phyloP scores from a whole-genome alignment of 2,113 vertebrate genomes.

The Meles meles region DNA sequence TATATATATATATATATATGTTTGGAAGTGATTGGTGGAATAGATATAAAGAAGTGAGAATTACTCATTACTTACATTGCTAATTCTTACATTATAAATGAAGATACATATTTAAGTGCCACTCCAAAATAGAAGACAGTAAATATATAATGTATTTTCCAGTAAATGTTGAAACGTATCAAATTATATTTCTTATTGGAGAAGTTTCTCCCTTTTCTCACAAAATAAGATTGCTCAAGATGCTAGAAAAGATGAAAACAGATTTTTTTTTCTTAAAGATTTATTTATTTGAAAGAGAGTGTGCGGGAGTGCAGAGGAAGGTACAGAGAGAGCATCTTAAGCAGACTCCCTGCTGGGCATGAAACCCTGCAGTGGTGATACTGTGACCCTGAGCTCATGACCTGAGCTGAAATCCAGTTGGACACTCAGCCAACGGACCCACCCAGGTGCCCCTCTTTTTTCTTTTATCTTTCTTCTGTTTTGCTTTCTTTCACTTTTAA shows the following conservation, averaged over 20 bases:
- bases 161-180: not conserved
- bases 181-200: not conserved
- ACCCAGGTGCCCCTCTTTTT: not conserved
- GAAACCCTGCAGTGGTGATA: not conserved
- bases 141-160: not conserved
- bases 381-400: not conserved
- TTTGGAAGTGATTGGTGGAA: not conserved
- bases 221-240: not conserved
- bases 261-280: not conserved
- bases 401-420: not conserved
- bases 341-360: not conserved
- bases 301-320: rapidly evolving
- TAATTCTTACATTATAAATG: not conserved
- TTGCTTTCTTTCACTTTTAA: not conserved
- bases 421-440: not conserved
- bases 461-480: not conserved
- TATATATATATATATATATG: no score
- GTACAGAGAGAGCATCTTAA: not conserved
- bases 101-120: not conserved
- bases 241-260: not conserved
- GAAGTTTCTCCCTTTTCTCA: not conserved
- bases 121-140: not conserved
- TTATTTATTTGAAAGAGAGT: not conserved
- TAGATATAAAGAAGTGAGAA: not conserved
- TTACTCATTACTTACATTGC: not conserved